Percentiles rank a stretch among this genome's conserved stretches.
Evolutionary conservation across 2,797 vertebrate species (phyloP).

Genomic region (Siniperca undulata): DNA sequence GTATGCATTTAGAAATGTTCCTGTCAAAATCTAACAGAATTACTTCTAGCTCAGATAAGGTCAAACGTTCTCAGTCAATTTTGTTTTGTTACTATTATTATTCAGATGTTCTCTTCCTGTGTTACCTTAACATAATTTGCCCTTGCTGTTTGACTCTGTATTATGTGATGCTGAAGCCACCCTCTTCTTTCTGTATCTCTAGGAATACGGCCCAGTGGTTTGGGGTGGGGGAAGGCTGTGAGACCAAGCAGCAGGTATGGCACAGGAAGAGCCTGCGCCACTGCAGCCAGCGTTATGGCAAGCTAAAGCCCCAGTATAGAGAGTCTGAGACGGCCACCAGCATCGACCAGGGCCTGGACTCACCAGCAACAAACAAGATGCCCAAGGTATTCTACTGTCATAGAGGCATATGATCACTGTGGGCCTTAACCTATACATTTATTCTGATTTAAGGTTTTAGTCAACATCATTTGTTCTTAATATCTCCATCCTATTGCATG

Average conservation of each 20-base stretch:
- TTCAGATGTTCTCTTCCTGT: neutral
- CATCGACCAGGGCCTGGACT: constrained; percentile 91
- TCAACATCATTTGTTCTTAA: neutral
- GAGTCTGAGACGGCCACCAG: constrained; percentile 89
- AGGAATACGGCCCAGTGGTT: constrained; percentile 97
- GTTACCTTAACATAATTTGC: neutral
- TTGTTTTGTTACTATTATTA: neutral
- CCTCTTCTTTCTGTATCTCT: neutral
- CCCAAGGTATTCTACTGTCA: constrained; percentile 87
- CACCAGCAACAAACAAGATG: constrained; percentile 89
- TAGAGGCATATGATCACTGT: neutral
- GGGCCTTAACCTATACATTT: neutral
- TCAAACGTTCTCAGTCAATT: neutral
- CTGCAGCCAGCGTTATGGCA: constrained; percentile 97
- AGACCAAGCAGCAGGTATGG: constrained; percentile 92
- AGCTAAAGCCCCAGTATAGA: constrained; percentile 92
- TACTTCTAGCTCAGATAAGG: neutral
- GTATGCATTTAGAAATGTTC: neutral
- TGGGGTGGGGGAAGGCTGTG: constrained; percentile 91
- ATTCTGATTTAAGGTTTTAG: neutral
- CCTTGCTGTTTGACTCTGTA: neutral
- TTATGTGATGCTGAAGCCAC: neutral
- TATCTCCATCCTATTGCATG: neutral
- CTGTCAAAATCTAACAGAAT: neutral
- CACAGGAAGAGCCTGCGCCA: constrained; percentile 96